A percentile compares a stretch with the other conserved stretches of the same genome.
phyloP scores from a whole-genome alignment of 2,113 vertebrate genomes.

The Gnathonemus echidnorhynchus region DNA sequence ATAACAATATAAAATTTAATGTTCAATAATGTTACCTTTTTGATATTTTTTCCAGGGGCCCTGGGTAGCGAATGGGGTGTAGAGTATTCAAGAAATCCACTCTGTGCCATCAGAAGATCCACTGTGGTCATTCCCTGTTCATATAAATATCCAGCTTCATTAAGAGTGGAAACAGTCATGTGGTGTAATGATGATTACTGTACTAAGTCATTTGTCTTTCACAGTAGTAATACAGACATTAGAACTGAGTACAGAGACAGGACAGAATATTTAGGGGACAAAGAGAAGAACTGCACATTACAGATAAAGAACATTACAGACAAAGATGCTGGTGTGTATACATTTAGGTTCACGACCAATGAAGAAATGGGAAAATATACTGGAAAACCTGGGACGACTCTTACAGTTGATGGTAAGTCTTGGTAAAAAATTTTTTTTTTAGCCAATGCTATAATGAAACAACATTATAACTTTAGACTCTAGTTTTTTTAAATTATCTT shows the following conservation, averaged over 20 bases:
- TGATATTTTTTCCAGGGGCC: too few relatives aligned
- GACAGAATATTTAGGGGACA: not conserved
- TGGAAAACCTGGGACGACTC: not conserved
- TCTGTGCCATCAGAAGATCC: not conserved
- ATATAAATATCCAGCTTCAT: not conserved
- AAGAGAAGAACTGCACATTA: not conserved
- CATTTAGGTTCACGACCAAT: not conserved
- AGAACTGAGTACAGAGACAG: not conserved
- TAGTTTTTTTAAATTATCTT: too few relatives aligned
- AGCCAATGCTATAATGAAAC: not conserved
- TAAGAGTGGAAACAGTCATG: not conserved
- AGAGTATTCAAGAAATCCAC: not conserved
- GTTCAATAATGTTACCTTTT: too few relatives aligned
- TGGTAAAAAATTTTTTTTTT: not conserved
- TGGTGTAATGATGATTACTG: not conserved
- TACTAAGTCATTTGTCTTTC: not conserved
- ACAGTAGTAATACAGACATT: not conserved
- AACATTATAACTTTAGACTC: too few relatives aligned
- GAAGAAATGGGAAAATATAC: accelerated
- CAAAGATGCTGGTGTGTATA: not conserved
- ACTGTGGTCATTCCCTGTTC: not conserved
- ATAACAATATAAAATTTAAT: too few relatives aligned
- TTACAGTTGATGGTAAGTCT: not conserved
- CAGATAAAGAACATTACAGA: not conserved
- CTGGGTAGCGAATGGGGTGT: too few relatives aligned